phyloP scores from a whole-genome alignment of 1,140 invertebrate species.

The Drosophila repleta region DNA sequence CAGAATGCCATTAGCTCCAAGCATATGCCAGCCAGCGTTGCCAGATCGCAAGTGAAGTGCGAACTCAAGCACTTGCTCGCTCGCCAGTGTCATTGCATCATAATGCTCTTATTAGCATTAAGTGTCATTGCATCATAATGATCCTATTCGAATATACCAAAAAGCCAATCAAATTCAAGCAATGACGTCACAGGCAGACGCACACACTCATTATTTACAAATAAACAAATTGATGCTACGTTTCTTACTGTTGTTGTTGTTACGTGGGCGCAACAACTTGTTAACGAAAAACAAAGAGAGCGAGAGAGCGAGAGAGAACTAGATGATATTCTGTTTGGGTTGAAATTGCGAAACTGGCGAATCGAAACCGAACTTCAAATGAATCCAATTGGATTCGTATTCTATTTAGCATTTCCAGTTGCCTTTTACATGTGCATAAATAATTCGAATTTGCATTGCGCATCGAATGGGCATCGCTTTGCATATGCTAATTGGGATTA shows the following conservation, averaged over 20 bases:
- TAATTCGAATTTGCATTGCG: constrained; percentile 12
- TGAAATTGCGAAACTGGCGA: constrained; percentile 5
- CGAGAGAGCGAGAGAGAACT: no score
- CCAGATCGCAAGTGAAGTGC: no score
- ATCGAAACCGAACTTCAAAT: constrained; percentile 38
- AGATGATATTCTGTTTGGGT: background rate
- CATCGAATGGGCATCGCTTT: constrained; percentile 17
- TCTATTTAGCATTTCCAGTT: constrained; percentile 6
- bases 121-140: constrained; percentile 18
- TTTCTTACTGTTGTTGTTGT: constrained; percentile 9
- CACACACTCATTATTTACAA: constrained; percentile 20
- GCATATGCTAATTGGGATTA: constrained; percentile 46
- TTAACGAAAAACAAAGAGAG: no score
- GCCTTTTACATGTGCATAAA: constrained; percentile 39
- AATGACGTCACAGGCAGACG: constrained; percentile 40
- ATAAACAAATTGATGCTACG: constrained; percentile 20
- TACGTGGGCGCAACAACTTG: constrained; percentile 36
- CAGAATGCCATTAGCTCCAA: background rate
- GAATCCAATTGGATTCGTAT: background rate
- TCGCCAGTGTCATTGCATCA: constrained; percentile 2
- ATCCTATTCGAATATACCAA: constrained; percentile 8
- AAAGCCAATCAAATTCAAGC: constrained; percentile 7
- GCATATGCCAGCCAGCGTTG: no score
- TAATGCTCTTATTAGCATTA: background rate
- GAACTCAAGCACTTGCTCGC: no score